Percentiles rank a stretch among this genome's conserved stretches.
phyloP scores from a whole-genome alignment of 2,888 invertebrate species.

The Teleogryllus oceanicus region DNA sequence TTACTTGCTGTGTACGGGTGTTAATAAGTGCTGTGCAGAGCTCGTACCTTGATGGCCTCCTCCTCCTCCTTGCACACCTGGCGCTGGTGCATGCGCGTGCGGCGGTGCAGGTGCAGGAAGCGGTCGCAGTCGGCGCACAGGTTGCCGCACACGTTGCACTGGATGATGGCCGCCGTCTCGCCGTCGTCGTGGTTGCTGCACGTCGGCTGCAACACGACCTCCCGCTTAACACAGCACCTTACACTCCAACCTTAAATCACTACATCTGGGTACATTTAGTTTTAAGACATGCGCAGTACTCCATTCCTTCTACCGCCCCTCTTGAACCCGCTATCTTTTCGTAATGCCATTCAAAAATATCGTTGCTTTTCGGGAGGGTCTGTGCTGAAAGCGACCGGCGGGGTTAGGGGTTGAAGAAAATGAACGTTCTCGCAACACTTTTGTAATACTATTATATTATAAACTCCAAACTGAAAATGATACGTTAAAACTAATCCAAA shows the following conservation, averaged over 20 bases:
- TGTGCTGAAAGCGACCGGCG: no score
- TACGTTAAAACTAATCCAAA: no score
- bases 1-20: no score
- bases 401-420: no score
- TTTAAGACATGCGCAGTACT: no score
- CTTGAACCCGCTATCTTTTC: no score
- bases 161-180: conserved; percentile 85
- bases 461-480: no score
- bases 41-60: conserved; percentile 71
- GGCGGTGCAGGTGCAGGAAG: conserved; percentile 86
- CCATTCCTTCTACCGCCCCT: no score
- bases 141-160: conserved; percentile 87
- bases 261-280: not conserved
- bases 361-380: no score
- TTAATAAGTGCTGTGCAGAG: not conserved
- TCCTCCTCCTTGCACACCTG: conserved; percentile 95
- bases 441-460: no score
- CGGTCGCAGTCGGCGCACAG: conserved; percentile 95
- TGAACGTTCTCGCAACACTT: no score
- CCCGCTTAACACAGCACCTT: not conserved
- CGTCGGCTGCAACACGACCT: conserved; percentile 57
- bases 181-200: conserved; percentile 98
- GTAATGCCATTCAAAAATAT: no score
- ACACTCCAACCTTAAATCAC: not conserved
- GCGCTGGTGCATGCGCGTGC: conserved; percentile 79